Evolutionary conservation across 1,140 invertebrate species (phyloP), one percentile per base, ranked within the genome.

Genomic region (Branchinecta lynchi): DNA sequence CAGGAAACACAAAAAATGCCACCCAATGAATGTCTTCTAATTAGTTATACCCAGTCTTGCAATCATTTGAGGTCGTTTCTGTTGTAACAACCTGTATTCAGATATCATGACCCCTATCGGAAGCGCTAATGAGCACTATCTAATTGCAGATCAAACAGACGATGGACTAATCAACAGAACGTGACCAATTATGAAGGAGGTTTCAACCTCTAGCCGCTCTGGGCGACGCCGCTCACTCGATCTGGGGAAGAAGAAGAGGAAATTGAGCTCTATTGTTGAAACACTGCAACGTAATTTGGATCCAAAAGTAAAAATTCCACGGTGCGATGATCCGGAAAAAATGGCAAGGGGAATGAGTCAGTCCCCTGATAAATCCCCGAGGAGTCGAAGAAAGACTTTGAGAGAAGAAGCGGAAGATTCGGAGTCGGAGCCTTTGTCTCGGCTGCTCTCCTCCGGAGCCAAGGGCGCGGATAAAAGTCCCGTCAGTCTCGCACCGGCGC

Each of bases 391-490:
- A 6, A 60, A 20, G 17, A 32, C 32, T 32, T 32, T 5, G 32
- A 60, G 17, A 20, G 51, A 60, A 15, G 51, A 60, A 15, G 51
- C 12, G 2, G 51, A 60, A 20, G 51, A 60, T 60, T 60, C 51
- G 12, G 51, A 60, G 51, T 60, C 51, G 51, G 51, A 60, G 51
- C 51, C 51, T 60, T 60, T 60, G 51, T 60, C 51, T 12, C 51
- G 17, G 51, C 12, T 60, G 12, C 12, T 20, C 51, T 60, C 51
- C 51, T 20, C 51, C 51, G 51, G 17, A 60, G 51, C 51, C 12
- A 60, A 15, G 6, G 12, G 12, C 51, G 51, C 12, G 17, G 51
- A 12, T 20, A 60, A 60, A 60, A 20, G 17, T 3, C 17, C 12
- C 17, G 51, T 15, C 17, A 12, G 17, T 12, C 17, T 60, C 51